Evolutionary conservation across 2,888 invertebrate species (phyloP), one percentile per base, ranked within the genome.

Genomic region (Panorpa germanica): DNA sequence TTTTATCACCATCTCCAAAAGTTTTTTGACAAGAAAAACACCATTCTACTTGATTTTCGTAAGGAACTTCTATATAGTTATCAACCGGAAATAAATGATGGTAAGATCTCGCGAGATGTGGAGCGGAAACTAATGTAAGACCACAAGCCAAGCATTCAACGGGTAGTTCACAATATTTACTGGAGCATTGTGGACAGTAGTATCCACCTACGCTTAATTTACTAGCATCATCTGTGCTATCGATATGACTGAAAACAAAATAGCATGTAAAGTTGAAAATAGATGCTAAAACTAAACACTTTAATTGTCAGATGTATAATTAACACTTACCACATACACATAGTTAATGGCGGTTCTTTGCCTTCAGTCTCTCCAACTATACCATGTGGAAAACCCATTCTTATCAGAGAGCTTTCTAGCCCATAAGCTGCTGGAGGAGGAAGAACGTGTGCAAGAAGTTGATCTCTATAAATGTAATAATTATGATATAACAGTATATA

Each of bases 91-190:
- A 93, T 37, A 98, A 61, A 55, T 98, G 96, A 50, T 96, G 95
- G 53, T 95, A 95, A 0, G 95, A 93, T 38, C 96, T 69, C 3
- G 96, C 95, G 29, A 98, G 63, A 60, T 99, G 98, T 13, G 96
- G 95, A 2, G 98, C 96, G 2, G 96, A 93, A 9, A 95, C 95
- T 27, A 98, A 61, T 4, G 93, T 95, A 35, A 99, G 63, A 1
- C 88, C 88, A 54, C 98, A 98, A 7, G 86, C 78, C 45, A 82
- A 70, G 50, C 98, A 98, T 57, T 98, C 95, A 3, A 90, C 86
- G 0, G 98, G 98, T 43, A 99, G 62, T 51, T 95, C 90, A 55
- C 98, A 98, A 57, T 96, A 96, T 59, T 95, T 91, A 55, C 88
- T 85, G 43, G 80, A 75, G 54, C 98, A 98, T 52, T 96, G 91